Conservation (phyloP, 2,113 vertebrate species). For the Elaphurus davidianus region DNA sequence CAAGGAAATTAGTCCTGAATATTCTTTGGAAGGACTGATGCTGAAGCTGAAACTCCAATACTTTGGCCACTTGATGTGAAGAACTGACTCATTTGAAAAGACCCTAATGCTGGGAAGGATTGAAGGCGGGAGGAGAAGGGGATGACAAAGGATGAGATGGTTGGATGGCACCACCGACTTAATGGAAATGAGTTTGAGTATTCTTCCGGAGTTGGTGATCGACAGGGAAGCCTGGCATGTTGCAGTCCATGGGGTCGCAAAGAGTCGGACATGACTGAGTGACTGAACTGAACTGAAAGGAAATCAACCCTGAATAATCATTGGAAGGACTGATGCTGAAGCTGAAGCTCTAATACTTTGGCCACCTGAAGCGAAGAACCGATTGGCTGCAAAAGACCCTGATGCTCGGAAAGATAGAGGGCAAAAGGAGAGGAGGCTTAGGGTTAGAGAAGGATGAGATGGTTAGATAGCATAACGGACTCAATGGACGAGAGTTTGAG, state of each 20-base stretch:
- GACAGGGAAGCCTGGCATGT: not conserved
- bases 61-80: not conserved
- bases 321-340: not conserved
- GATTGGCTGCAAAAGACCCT: not conserved
- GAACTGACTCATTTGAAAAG: not conserved
- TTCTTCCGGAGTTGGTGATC: not conserved
- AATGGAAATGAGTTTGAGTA: not conserved
- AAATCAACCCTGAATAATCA: not conserved
- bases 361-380: not conserved
- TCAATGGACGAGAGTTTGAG: not conserved
- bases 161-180: not conserved
- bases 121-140: not conserved
- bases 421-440: not conserved
- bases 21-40: not conserved
- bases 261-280: not conserved
- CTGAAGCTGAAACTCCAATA: not conserved
- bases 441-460: not conserved
- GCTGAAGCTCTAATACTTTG: not conserved
- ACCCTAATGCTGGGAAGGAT: not conserved
- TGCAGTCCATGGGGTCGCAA: not conserved
- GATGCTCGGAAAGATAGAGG: not conserved
- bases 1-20: not conserved
- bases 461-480: not conserved
- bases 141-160: not conserved
- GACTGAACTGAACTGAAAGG: not conserved